These are phyloP conservation scores for Siphonodentalium dalli DNA, from an alignment of 2,888 invertebrate genomes.

Conservation along the genomic window DNA sequence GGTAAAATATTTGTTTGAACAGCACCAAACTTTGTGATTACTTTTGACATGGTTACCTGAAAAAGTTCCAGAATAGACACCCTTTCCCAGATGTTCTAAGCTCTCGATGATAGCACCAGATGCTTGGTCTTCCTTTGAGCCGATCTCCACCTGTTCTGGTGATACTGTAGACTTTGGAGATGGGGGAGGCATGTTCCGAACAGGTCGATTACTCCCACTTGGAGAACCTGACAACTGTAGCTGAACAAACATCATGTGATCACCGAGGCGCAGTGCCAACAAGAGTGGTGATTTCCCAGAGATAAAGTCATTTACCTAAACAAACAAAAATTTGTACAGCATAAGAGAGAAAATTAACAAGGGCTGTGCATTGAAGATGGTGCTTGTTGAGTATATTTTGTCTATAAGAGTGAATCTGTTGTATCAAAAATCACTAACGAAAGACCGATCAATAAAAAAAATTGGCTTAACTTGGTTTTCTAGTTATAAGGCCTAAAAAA, in stretches of 20 bases:
- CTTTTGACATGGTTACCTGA: slow-evolving; percentile 71
- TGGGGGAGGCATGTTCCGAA: slow-evolving; percentile 13
- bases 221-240: slow-evolving; percentile 82
- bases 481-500: too few relatives aligned
- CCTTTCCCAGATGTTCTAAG: slow-evolving; percentile 92
- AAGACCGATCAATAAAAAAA: too few relatives aligned
- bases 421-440: too few relatives aligned
- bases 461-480: too few relatives aligned
- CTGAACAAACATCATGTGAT: slow-evolving; percentile 98
- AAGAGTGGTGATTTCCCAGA: slow-evolving; percentile 93
- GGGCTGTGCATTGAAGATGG: too few relatives aligned
- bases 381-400: too few relatives aligned
- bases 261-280: slow-evolving; percentile 92
- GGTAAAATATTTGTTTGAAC: too few relatives aligned
- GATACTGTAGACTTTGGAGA: not conserved
- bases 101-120: slow-evolving; percentile 86
- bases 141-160: not conserved
- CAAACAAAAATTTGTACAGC: slow-evolving; percentile 13
- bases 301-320: slow-evolving; percentile 88
- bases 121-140: slow-evolving; percentile 14
- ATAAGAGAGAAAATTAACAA: too few relatives aligned
- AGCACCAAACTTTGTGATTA: too few relatives aligned
- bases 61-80: slow-evolving; percentile 95
- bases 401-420: too few relatives aligned
- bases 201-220: slow-evolving; percentile 25